phyloP scores from a whole-genome alignment of 2,888 invertebrate species.

The Cantharis lateralis region DNA sequence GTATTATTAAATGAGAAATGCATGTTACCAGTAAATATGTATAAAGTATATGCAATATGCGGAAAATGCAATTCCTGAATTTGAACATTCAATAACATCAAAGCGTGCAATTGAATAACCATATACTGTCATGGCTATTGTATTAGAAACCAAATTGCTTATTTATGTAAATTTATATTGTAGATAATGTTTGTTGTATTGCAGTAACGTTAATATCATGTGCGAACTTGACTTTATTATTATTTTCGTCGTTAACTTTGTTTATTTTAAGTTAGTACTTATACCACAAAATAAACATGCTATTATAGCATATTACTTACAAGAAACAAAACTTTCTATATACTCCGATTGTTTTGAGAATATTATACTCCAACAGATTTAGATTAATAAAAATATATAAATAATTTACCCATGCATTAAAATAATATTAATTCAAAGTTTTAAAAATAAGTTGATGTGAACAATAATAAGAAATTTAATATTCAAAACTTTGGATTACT shows the following conservation, averaged over 20 bases:
- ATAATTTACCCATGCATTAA: too few relatives aligned
- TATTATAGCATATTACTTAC: background rate
- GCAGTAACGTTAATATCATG: background rate
- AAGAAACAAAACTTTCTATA: background rate
- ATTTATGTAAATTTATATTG: conserved; percentile 29
- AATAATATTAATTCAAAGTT: too few relatives aligned
- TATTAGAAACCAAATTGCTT: conserved; percentile 26
- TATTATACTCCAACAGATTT: background rate
- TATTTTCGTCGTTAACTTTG: background rate
- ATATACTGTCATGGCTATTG: conserved; percentile 4
- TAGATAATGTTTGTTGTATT: conserved; percentile 14
- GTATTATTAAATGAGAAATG: background rate
- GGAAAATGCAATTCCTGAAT: background rate
- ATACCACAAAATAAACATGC: background rate
- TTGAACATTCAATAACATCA: conserved; percentile 8
- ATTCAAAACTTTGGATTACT: background rate
- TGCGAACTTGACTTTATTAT: background rate
- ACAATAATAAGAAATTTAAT: too few relatives aligned
- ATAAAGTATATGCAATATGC: background rate
- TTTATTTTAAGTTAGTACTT: background rate
- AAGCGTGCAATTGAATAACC: conserved; percentile 22
- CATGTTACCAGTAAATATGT: background rate
- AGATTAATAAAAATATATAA: too few relatives aligned
- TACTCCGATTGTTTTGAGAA: background rate
- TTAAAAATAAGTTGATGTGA: too few relatives aligned